Percentiles rank a stretch among this genome's conserved stretches.
phyloP scores from a whole-genome alignment of 2,113 vertebrate genomes.

The Oriolus oriolus region DNA sequence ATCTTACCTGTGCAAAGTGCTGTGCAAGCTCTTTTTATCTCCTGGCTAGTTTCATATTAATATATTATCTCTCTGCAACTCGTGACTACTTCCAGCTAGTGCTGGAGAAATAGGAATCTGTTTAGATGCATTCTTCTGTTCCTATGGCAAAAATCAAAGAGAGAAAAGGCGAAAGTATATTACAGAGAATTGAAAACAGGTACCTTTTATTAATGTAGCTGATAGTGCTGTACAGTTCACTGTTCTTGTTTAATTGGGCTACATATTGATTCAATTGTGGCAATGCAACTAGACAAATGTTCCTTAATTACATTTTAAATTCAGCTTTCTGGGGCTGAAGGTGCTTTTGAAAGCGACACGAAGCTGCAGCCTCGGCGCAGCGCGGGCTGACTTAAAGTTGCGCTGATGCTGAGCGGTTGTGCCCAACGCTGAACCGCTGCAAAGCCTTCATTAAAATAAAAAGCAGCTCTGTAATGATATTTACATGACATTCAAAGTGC shows the following conservation, averaged over 20 bases:
- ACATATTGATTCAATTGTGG: constrained; percentile 47
- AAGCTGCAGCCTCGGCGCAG: background rate
- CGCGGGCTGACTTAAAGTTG: background rate
- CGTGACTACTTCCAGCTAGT: background rate
- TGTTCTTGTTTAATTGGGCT: constrained; percentile 50
- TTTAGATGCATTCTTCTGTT: constrained; percentile 32
- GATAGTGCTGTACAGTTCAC: constrained; percentile 32
- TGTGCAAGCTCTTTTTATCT: constrained; percentile 30
- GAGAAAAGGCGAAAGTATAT: constrained; percentile 1
- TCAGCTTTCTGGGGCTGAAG: constrained; percentile 51
- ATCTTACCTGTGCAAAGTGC: constrained; percentile 23
- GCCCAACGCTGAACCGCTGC: constrained; percentile 19
- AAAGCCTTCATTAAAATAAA: constrained; percentile 54
- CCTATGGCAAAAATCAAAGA: constrained; percentile 22
- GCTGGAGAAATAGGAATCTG: constrained; percentile 3
- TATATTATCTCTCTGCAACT: constrained; percentile 44
- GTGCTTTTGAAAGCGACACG: background rate
- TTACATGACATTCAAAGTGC: constrained; percentile 70
- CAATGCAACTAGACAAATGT: constrained; percentile 50
- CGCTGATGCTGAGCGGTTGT: background rate
- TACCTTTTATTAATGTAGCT: constrained; percentile 47
- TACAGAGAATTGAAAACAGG: constrained; percentile 11
- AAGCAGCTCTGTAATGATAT: constrained; percentile 69
- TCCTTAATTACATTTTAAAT: constrained; percentile 60
- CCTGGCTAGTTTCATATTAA: constrained; percentile 40